Evolutionary conservation across 2,888 invertebrate genomes (phyloP).

Genomic region (Sicus ferrugineus): DNA sequence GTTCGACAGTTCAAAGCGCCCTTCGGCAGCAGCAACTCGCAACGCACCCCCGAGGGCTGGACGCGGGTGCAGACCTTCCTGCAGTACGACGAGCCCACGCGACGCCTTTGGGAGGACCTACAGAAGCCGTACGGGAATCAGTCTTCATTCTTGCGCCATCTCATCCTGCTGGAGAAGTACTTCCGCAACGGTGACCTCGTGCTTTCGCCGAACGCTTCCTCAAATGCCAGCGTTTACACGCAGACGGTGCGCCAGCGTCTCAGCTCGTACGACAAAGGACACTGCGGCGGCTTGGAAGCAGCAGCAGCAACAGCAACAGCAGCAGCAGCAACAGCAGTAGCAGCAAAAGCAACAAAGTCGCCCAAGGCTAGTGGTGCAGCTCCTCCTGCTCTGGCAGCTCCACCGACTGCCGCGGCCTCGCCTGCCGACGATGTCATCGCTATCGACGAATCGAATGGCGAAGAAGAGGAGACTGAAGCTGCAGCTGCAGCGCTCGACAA

Average conservation of each 20-base stretch:
- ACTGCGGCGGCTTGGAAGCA: conserved; percentile 52
- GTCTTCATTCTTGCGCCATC: conserved; percentile 82
- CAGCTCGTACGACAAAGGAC: conserved; percentile 75
- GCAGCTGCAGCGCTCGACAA: conserved; percentile 17
- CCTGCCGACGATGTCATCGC: conserved; percentile 17
- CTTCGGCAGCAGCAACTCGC: conserved; percentile 68
- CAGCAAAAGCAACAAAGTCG: conserved; percentile 33
- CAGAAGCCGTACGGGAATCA: conserved; percentile 89
- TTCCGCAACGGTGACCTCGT: conserved; percentile 82
- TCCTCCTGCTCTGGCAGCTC: too few species aligned
- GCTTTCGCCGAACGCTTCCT: conserved; percentile 75
- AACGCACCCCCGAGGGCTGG: conserved; percentile 82
- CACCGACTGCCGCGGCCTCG: neutral
- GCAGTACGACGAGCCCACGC: conserved; percentile 84
- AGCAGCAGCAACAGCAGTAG: conserved; percentile 41
- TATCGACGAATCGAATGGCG: conserved; percentile 23
- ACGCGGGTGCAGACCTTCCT: conserved; percentile 80
- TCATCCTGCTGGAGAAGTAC: conserved; percentile 83
- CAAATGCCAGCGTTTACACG: conserved; percentile 79
- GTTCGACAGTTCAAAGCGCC: conserved; percentile 73
- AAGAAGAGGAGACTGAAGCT: conserved; percentile 19
- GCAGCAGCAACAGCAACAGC: conserved; percentile 38
- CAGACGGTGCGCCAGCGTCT: conserved; percentile 82
- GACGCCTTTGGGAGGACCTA: conserved; percentile 80
- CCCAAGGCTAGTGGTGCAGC: neutral